Base-by-base conservation (phyloP, 2,797 vertebrate species). In the Antrozous pallidus region DNA sequence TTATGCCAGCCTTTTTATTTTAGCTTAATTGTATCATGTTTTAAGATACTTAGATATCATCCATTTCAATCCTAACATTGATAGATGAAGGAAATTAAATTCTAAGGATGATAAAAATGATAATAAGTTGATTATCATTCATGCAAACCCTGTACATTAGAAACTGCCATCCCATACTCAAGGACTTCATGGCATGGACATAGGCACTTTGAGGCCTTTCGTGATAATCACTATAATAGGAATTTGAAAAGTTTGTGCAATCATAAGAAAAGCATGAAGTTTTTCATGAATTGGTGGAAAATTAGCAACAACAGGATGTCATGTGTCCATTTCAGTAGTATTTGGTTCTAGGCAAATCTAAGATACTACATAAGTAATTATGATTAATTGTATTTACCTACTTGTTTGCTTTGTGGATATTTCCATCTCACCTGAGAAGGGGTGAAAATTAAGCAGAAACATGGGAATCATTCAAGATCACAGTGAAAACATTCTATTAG, bases 281-380 rank as follows among this genome's bases (percentile, higher is more conserved):
- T 94, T 73, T 91, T 67, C 93, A 80, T 86, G 95, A 97, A 97
- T 96, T 97, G 95, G 83, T 94, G 82, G 96, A 97, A 97, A 97
- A 97, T 96, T 97, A 95, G 96, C 97, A 94, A 81, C 96, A 97
- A 96, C 93, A 97, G 95, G 70, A 94, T 94, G 78, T 95, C 85
- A 58, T 97, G 97, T 97, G 96, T 97, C 96, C 96, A 93, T 96
- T 97, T 97, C 95, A 94, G 90, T 96, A 94, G 92, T 96, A 90
- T 95, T 97, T 97, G 93, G 92, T 97, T 98, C 93, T 95, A 95
- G 96, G 95, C 94, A 98, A 98, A 97, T 92, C 69, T 81, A 96
- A 96, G 96, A 96, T 94, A 95, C 77, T 95, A 82, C 95, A 85
- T 97, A 95, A 98, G 97, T 97, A 97, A 97, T 97, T 95, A 96